phyloP scores from a whole-genome alignment of 2,797 vertebrate genomes.

The Acipenser oxyrinchus region DNA sequence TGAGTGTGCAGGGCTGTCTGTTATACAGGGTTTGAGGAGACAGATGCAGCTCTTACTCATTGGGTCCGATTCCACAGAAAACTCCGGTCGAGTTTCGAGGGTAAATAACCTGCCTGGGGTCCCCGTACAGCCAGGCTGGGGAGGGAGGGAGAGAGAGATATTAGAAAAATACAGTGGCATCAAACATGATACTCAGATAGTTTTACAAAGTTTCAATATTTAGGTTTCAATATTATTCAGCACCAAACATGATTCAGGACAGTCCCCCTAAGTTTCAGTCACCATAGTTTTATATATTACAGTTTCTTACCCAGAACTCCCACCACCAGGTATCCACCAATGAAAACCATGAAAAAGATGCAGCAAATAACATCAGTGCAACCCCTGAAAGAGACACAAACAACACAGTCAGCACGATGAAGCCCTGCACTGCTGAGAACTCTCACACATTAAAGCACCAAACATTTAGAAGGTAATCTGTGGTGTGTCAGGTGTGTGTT shows the following conservation, averaged over 20 bases:
- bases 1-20: too few species aligned
- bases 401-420: neutral
- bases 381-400: slow-evolving; percentile 46
- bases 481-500: too few species aligned
- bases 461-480: too few species aligned
- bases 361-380: slow-evolving; percentile 66
- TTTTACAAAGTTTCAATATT: neutral
- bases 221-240: too few species aligned
- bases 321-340: slow-evolving; percentile 68
- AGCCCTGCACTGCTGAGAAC: too few species aligned
- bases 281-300: too few species aligned
- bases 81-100: slow-evolving; percentile 75
- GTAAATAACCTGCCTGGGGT: slow-evolving; percentile 76
- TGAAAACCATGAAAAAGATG: slow-evolving; percentile 48
- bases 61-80: slow-evolving; percentile 68
- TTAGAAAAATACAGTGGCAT: too few species aligned
- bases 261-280: too few species aligned
- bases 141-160: slow-evolving; percentile 6
- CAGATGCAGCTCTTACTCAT: slow-evolving; percentile 48
- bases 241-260: too few species aligned
- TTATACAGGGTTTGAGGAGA: neutral
- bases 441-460: too few species aligned
- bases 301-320: slow-evolving; percentile 69
- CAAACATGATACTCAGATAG: neutral
- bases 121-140: slow-evolving; percentile 79